phyloP scores from a whole-genome alignment of 2,113 vertebrate genomes.

The Oncorhynchus kisutch region DNA sequence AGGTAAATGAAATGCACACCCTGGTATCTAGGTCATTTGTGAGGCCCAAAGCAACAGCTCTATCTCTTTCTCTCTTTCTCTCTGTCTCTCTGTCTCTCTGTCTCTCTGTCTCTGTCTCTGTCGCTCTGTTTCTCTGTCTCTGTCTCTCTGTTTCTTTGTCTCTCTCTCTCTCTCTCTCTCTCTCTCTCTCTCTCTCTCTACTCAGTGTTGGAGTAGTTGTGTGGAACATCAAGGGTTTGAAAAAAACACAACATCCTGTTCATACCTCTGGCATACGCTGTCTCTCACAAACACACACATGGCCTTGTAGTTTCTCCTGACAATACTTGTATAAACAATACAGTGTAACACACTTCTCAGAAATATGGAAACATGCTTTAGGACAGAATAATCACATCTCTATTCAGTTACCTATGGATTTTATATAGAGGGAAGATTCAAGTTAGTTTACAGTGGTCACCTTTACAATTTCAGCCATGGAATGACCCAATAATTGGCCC shows the following conservation, averaged over 20 bases:
- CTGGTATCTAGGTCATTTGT: conserved; percentile 72
- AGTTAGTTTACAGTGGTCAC: too few relatives aligned
- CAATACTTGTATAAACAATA: not conserved
- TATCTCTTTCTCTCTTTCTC: conserved; percentile 15
- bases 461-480: too few relatives aligned
- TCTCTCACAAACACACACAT: not conserved
- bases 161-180: not conserved
- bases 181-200: not conserved
- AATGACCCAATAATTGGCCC: too few relatives aligned
- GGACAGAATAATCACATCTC: too few relatives aligned
- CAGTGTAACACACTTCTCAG: too few relatives aligned
- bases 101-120: not conserved
- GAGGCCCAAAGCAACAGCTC: conserved; percentile 67
- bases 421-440: too few relatives aligned
- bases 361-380: too few relatives aligned
- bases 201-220: conserved; percentile 50
- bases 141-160: not conserved
- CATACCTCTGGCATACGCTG: conserved; percentile 24
- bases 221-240: conserved; percentile 71
- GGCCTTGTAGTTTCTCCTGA: not conserved
- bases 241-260: conserved; percentile 66
- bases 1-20: conserved; percentile 67
- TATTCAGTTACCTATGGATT: too few relatives aligned
- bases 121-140: not conserved
- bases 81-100: not conserved